A percentile compares a stretch with the other conserved stretches of the same genome.
These are phyloP conservation scores for Hyperoodon ampullatus DNA, from an alignment of 2,113 vertebrate species.

Conservation along the genomic window DNA sequence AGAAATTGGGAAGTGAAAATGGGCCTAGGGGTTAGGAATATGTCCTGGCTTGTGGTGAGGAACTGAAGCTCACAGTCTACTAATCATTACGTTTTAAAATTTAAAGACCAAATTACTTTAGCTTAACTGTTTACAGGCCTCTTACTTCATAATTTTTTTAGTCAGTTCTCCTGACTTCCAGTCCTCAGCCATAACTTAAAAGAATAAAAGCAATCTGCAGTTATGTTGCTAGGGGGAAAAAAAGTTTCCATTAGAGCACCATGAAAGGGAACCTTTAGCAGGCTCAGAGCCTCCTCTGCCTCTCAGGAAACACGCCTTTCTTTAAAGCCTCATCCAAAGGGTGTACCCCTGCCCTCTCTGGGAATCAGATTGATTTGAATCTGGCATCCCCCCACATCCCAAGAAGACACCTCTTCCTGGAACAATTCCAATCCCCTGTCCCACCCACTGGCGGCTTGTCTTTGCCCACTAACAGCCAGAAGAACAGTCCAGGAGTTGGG, in stretches of 20 bases:
- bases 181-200: background rate
- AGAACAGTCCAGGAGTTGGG: background rate
- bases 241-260: background rate
- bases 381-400: background rate
- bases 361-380: background rate
- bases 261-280: background rate
- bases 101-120: background rate
- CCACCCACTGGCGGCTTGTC: background rate
- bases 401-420: background rate
- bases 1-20: conserved; percentile 31
- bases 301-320: background rate
- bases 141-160: background rate
- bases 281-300: background rate
- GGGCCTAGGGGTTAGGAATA: background rate
- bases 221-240: background rate
- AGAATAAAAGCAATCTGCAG: background rate
- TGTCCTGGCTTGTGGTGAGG: background rate
- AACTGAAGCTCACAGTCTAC: background rate
- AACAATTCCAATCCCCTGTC: background rate
- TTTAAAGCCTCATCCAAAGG: background rate
- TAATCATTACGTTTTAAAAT: background rate
- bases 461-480: background rate
- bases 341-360: background rate
- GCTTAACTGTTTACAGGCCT: background rate
- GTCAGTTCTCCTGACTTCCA: background rate